Evolutionary conservation across 1,140 invertebrate genomes (phyloP).

Genomic region (Drosophila parabipectinata): DNA sequence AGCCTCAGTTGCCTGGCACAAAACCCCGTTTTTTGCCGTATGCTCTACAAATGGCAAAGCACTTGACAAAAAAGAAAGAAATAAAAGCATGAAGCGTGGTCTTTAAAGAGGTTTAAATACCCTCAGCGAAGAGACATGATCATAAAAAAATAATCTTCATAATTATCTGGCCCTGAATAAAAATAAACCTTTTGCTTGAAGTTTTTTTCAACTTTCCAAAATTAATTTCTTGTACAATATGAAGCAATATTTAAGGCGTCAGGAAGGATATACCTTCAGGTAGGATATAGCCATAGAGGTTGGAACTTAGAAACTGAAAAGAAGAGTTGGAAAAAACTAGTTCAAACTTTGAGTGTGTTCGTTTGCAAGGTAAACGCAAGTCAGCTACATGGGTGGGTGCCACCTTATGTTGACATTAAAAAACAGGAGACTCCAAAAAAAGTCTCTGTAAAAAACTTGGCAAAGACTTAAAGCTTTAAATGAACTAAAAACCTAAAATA

Average conservation of each 20-base stretch:
- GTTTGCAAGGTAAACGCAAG: conserved; percentile 24
- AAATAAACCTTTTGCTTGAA: background rate
- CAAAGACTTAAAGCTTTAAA: conserved; percentile 43
- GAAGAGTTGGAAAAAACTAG: conserved; percentile 15
- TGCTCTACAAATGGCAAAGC: conserved; percentile 48
- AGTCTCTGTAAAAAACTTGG: conserved; percentile 17
- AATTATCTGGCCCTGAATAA: too few relatives aligned
- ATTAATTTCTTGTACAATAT: background rate
- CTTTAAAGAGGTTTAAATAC: conserved; percentile 16
- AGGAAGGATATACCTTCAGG: background rate
- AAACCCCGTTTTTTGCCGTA: conserved; percentile 57
- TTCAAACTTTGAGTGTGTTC: conserved; percentile 35
- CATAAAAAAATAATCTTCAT: background rate
- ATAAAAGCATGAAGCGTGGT: background rate
- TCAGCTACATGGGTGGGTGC: conserved; percentile 28
- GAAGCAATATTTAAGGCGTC: background rate
- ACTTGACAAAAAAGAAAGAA: conserved; percentile 37
- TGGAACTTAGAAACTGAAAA: background rate
- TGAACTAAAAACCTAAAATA: conserved; percentile 6
- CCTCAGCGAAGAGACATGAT: background rate
- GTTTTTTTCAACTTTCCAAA: background rate
- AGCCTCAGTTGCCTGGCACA: conserved; percentile 49
- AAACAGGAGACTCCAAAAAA: conserved; percentile 29
- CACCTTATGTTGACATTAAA: conserved; percentile 58
- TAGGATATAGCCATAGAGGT: conserved; percentile 12